Base-by-base conservation (phyloP, 2,797 vertebrate species). In the Argentina silus region DNA sequence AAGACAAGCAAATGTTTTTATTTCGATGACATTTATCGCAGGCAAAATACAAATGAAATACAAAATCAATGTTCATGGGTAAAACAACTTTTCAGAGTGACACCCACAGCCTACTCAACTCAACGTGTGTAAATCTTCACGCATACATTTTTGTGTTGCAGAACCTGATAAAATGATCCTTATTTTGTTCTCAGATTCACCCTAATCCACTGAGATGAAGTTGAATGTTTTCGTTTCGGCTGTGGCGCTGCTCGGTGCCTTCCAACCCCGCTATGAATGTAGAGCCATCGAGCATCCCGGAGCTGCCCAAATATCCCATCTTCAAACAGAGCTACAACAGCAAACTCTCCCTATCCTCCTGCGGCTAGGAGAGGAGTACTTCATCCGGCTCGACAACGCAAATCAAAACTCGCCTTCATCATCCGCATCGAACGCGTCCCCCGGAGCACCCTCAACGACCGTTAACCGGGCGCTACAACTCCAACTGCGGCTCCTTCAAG, bases 311-410 rank as follows among this genome's bases (percentile, higher is more conserved):
- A 2, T 56, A 57, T 47, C 59, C 14, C 66, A 17, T 60, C 62
- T 67, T 47, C 72, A 75, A 47, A 59, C 74, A 5, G 66, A 73
- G 12, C 74, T 61, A 43, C 74, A 72, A 59, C 63, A 53, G 47
- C 59, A 61, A 2, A 50, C 82, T 76, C 90, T 87, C 78, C 92
- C 94, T 0, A 21, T 93, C 73, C 81, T 93, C 89, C 81, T 95
- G 84, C 91, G 93, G 78, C 76, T 93, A 85, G 94, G 94, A 61
- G 94, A 96, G 86, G 95, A 95, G 56, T 95, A 95, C 79, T 95
- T 95, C 87, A 86, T 94, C 67, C 92, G 92, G 74, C 75, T 94
- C 80, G 91, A 93, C 50, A 91, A 83, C 80, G 89, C 91, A 15
- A 69, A 82, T 78, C 81, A 85, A 81, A 88, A 83, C 73, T 36